Evolutionary conservation across 2,797 vertebrate species (phyloP).

Genomic region (Furcifer pardalis): DNA sequence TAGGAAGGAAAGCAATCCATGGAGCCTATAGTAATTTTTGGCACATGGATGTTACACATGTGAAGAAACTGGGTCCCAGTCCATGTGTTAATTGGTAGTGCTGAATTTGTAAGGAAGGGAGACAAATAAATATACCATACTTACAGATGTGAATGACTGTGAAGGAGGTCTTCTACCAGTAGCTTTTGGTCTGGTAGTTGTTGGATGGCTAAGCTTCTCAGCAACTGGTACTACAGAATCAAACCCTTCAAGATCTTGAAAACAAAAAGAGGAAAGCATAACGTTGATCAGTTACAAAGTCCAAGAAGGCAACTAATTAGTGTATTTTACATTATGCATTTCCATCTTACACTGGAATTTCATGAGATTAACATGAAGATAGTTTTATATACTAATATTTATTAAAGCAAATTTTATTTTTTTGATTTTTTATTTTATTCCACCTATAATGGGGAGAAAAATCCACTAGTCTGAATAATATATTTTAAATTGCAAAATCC

Average conservation of each 20-base stretch:
- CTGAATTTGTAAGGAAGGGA: background rate
- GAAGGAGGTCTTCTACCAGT: slow-evolving; percentile 94
- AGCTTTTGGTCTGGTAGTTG: slow-evolving; percentile 90
- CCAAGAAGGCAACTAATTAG: slow-evolving; percentile 47
- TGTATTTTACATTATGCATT: slow-evolving; percentile 7
- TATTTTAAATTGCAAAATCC: background rate
- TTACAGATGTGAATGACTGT: slow-evolving; percentile 91
- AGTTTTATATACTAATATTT: background rate
- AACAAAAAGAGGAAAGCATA: slow-evolving; percentile 48
- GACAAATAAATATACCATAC: slow-evolving; percentile 59
- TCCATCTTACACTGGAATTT: background rate
- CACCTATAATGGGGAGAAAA: background rate
- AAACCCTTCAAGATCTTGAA: slow-evolving; percentile 93
- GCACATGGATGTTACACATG: background rate
- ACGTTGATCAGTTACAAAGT: slow-evolving; percentile 46
- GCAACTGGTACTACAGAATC: slow-evolving; percentile 88
- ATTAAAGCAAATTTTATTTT: background rate
- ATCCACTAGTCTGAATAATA: background rate
- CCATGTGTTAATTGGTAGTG: background rate
- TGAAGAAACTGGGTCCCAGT: background rate
- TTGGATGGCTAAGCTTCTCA: slow-evolving; percentile 96
- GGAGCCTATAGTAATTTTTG: background rate
- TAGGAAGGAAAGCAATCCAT: background rate
- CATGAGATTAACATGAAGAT: background rate
- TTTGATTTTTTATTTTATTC: background rate